These are phyloP conservation scores for Hydropotes inermis DNA, from an alignment of 2,113 vertebrate species.

Conservation along the genomic window DNA sequence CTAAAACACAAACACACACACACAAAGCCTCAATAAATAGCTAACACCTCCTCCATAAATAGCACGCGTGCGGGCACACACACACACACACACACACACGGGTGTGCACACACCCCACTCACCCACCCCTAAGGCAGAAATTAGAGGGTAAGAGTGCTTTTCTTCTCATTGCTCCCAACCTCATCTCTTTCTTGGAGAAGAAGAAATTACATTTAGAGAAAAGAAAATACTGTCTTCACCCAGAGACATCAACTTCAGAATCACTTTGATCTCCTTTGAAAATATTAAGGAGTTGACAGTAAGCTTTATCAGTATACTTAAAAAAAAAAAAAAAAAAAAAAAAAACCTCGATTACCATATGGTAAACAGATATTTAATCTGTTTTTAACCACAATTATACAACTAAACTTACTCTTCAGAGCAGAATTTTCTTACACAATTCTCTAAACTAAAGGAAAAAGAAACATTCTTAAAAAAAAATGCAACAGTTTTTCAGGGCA, in stretches of 20 bases:
- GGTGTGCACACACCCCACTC: not conserved
- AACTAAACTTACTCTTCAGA: not conserved
- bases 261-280: not conserved
- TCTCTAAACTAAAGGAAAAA: not conserved
- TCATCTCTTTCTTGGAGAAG: not conserved
- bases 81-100: not conserved
- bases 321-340: not conserved
- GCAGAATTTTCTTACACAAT: not conserved
- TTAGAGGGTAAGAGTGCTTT: not conserved
- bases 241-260: not conserved
- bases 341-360: not conserved
- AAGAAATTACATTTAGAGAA: not conserved
- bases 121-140: not conserved
- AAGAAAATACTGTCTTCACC: not conserved
- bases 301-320: not conserved
- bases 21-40: not conserved
- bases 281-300: not conserved
- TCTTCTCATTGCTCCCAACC: not conserved
- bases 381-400: not conserved
- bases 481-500: not conserved
- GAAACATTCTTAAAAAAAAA: not conserved
- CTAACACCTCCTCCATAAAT: not conserved
- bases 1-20: not conserved
- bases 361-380: not conserved
- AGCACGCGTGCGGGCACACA: not conserved